phyloP scores from a whole-genome alignment of 2,888 invertebrate genomes.

The Callinectes sapidus region DNA sequence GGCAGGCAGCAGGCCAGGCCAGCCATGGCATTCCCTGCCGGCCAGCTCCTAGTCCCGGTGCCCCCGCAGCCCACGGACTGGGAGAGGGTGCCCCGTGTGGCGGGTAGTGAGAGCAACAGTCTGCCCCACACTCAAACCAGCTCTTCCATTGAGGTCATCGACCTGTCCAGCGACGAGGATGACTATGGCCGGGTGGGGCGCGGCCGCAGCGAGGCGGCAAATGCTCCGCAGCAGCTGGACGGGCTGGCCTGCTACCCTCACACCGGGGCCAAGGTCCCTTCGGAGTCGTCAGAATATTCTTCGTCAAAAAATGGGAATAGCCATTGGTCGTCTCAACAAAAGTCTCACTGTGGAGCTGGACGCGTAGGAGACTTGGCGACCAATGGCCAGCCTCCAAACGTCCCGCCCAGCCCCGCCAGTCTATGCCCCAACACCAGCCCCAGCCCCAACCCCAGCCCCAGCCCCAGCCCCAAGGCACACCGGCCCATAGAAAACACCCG shows the following conservation, averaged over 20 bases:
- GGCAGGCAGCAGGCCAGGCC: not conserved
- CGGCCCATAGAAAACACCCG: slow-evolving; percentile 38
- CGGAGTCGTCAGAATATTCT: slow-evolving; percentile 55
- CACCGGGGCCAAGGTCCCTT: slow-evolving; percentile 58
- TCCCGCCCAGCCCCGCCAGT: slow-evolving; percentile 56
- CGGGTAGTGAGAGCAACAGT: not conserved
- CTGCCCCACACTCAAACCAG: slow-evolving; percentile 33
- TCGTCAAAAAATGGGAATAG: slow-evolving; percentile 70
- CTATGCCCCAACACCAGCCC: slow-evolving; percentile 25
- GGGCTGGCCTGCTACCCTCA: slow-evolving; percentile 61
- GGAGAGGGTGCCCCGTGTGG: not conserved
- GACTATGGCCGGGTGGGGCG: slow-evolving; percentile 34
- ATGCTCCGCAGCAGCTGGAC: slow-evolving; percentile 56
- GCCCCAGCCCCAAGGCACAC: not conserved
- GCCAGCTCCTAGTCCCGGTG: not conserved
- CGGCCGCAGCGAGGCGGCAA: slow-evolving; percentile 49
- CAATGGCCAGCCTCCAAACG: slow-evolving; percentile 66
- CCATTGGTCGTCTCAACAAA: slow-evolving; percentile 66
- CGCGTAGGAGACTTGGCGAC: slow-evolving; percentile 68
- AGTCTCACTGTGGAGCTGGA: slow-evolving; percentile 69
- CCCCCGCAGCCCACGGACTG: not conserved
- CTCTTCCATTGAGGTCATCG: slow-evolving; percentile 61
- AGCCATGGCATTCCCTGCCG: not conserved
- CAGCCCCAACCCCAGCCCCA: slow-evolving; percentile 29
- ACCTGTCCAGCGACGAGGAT: slow-evolving; percentile 67